These are phyloP conservation scores for Camelus bactrianus DNA, from an alignment of 2,113 vertebrate genomes.

Conservation along the genomic window DNA sequence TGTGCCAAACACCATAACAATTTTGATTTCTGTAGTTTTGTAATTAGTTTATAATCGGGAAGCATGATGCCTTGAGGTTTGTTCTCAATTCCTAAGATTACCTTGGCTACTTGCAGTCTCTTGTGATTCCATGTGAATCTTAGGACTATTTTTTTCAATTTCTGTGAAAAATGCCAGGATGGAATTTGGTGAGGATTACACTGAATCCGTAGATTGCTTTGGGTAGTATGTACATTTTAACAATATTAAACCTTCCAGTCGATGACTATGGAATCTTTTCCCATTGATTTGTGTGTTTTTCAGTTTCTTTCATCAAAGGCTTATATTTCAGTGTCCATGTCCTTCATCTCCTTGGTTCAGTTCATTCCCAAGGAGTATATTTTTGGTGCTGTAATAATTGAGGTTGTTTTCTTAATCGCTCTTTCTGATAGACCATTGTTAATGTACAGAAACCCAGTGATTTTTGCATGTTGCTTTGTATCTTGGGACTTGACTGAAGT, in stretches of 20 bases:
- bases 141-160: no score
- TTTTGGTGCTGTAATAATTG: not conserved
- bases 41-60: no score
- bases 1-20: no score
- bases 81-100: no score
- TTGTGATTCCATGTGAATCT: no score
- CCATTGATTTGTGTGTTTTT: not conserved
- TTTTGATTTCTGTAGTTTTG: no score
- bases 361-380: not conserved
- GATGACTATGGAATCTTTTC: not conserved
- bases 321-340: not conserved
- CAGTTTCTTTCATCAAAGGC: not conserved
- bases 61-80: no score
- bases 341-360: not conserved
- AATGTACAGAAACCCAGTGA: not conserved
- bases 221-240: no score
- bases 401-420: not conserved
- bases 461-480: not conserved
- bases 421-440: not conserved
- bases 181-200: no score
- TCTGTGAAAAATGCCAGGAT: no score
- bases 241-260: not conserved
- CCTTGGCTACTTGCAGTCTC: no score
- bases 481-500: not conserved
- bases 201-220: no score